Conservation (phyloP, 2,113 vertebrate species). For the Danio rerio region GRCz12tu NC_133188.1:25567501-25568000, state of each 20-base stretch:
- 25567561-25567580: background rate
- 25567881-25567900: too few species aligned
- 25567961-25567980: too few species aligned
- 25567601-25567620: constrained; percentile 7
- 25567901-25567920: too few species aligned
- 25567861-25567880: too few species aligned
- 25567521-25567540: constrained; percentile 22
- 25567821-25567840: background rate
- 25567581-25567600: constrained; percentile 13
- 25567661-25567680: constrained; percentile 6
- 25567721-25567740: background rate
- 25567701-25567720: background rate
- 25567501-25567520: constrained; percentile 3
- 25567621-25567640: background rate
- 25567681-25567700: constrained; percentile 17
- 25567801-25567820: background rate
- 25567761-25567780: constrained; percentile 1
- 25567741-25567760: background rate
- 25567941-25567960: too few species aligned
- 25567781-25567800: background rate
- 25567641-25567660: background rate
- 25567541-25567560: constrained; percentile 26
- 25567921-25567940: too few species aligned
- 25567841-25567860: too few species aligned
- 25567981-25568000: background rate